These are phyloP conservation scores for Tor tambroides DNA, from an alignment of 2,113 vertebrate species.

Conservation along the genomic window DNA sequence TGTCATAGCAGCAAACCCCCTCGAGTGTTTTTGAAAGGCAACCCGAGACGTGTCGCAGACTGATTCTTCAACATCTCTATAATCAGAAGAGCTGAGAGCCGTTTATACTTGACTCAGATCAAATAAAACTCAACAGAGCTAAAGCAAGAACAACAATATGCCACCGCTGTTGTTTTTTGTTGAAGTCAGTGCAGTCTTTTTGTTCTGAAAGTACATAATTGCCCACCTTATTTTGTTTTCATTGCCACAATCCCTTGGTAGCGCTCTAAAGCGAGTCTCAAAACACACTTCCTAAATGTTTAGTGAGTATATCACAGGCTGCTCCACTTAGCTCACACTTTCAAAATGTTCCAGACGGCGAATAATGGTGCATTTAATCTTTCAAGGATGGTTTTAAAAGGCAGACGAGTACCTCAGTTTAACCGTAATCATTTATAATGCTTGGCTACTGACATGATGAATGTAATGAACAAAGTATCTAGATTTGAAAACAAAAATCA, in stretches of 20 bases:
- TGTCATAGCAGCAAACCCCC: neutral
- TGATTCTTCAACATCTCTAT: conserved; percentile 18
- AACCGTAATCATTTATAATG: neutral
- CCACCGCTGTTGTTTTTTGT: neutral
- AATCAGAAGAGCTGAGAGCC: conserved; percentile 31
- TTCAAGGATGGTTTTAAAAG: conserved; percentile 19
- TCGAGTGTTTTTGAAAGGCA: neutral
- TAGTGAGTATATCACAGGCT: conserved; percentile 15
- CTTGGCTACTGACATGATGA: neutral
- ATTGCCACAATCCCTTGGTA: neutral
- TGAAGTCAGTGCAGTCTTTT: conserved; percentile 19
- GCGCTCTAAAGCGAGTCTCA: neutral
- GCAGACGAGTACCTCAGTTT: neutral
- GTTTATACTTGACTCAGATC: conserved; percentile 32
- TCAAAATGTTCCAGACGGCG: neutral
- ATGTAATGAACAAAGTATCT: neutral
- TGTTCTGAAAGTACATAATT: conserved; percentile 7
- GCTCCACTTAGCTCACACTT: neutral
- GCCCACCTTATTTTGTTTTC: conserved; percentile 14
- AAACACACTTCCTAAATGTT: neutral
- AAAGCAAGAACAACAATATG: conserved; percentile 22
- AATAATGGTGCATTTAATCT: conserved; percentile 9
- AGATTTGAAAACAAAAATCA: neutral
- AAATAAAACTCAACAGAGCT: conserved; percentile 28
- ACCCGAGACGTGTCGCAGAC: neutral